phyloP scores from a whole-genome alignment of 37 sponge, comb jelly and placozoan species.

The Crambe crambe region DNA sequence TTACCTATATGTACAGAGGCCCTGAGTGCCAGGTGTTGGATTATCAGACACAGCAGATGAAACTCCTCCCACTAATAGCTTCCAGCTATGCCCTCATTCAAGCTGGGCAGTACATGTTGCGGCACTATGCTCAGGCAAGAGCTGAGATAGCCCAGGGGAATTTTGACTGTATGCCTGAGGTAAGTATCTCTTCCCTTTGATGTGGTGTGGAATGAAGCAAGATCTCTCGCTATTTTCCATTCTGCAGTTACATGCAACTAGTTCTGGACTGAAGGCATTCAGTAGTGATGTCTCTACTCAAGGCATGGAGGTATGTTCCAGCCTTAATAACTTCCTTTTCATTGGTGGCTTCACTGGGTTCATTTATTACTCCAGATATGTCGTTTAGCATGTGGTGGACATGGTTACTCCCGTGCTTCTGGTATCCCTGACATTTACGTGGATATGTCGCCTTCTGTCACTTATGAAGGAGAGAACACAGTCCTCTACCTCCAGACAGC shows the following conservation, averaged over 20 bases:
- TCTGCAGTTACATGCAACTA: slow-evolving; percentile 87
- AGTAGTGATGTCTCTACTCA: slow-evolving; percentile 40
- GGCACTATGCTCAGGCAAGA: slow-evolving; percentile 6
- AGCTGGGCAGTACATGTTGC: slow-evolving; percentile 66
- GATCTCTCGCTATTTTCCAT: too few species aligned
- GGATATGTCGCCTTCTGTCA: slow-evolving; percentile 48
- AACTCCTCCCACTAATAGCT: slow-evolving; percentile 87
- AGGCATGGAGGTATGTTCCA: slow-evolving; percentile 83
- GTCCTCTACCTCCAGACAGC: slow-evolving; percentile 91
- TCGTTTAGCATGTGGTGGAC: slow-evolving; percentile 89
- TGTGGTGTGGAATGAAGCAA: too few species aligned
- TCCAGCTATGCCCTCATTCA: slow-evolving; percentile 71
- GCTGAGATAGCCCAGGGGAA: slow-evolving; percentile 68
- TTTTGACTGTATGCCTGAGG: slow-evolving; percentile 78
- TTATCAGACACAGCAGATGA: slow-evolving; percentile 88
- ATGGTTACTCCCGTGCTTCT: slow-evolving; percentile 90
- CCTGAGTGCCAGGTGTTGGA: slow-evolving; percentile 86
- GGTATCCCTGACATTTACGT: slow-evolving; percentile 81
- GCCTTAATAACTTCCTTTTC: too few species aligned
- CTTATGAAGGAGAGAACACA: slow-evolving; percentile 94
- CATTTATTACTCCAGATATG: slow-evolving; percentile 82
- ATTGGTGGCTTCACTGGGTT: too few species aligned
- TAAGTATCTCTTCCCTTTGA: too few species aligned
- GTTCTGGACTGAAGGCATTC: slow-evolving; percentile 89
- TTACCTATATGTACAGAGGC: slow-evolving; percentile 15